phyloP scores from a whole-genome alignment of 1,140 invertebrate species.

The Elymnias hypermnestra region DNA sequence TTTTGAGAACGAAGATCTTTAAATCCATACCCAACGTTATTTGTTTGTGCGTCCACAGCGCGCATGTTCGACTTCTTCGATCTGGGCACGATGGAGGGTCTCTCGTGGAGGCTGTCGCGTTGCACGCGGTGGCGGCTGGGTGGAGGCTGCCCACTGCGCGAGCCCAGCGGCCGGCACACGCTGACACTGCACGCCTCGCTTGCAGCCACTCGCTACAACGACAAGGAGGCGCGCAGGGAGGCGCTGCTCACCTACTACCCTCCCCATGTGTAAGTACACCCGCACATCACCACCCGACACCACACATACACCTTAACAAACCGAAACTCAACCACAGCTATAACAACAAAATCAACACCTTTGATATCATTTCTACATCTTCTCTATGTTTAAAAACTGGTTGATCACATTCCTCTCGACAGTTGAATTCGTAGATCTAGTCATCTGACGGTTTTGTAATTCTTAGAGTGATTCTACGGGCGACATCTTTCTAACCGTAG shows the following conservation, averaged over 20 bases:
- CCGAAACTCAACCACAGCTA: too few species aligned
- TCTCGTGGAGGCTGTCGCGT: slow-evolving; percentile 77
- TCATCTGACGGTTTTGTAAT: too few species aligned
- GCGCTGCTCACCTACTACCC: slow-evolving; percentile 62
- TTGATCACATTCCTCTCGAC: too few species aligned
- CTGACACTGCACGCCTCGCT: slow-evolving; percentile 51
- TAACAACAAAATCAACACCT: too few species aligned
- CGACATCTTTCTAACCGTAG: too few species aligned
- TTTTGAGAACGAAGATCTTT: too few species aligned
- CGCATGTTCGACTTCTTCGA: slow-evolving; percentile 93
- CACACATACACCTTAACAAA: too few species aligned
- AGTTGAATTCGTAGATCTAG: too few species aligned
- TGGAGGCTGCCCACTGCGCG: slow-evolving; percentile 50
- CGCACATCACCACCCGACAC: background rate
- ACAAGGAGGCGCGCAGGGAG: slow-evolving; percentile 31
- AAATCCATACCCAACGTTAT: too few species aligned
- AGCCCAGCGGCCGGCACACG: slow-evolving; percentile 51
- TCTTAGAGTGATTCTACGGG: too few species aligned
- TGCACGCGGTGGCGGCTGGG: slow-evolving; percentile 58
- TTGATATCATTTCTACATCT: too few species aligned
- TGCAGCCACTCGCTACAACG: slow-evolving; percentile 49
- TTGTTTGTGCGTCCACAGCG: slow-evolving; percentile 74
- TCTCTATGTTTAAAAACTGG: too few species aligned
- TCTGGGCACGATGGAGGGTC: slow-evolving; percentile 89
- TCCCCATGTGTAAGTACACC: slow-evolving; percentile 53